These are phyloP conservation scores for Thereva unica DNA, from an alignment of 2,888 invertebrate species.

Conservation along the genomic window DNA sequence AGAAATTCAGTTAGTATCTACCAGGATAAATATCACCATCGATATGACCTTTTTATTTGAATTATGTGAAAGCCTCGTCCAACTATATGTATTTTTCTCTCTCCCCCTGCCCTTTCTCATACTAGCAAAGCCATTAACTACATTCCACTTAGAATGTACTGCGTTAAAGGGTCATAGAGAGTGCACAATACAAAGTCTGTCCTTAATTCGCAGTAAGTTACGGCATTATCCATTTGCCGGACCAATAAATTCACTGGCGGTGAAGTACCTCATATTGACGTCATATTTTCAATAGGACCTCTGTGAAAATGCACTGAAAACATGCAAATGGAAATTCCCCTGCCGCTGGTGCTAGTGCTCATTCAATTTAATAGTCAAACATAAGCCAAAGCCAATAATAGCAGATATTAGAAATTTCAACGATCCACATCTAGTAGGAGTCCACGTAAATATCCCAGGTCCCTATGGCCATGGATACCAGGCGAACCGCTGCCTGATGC, in stretches of 20 bases:
- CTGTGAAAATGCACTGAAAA: constrained; percentile 18
- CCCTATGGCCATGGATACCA: too few species aligned
- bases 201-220: neutral
- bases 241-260: constrained; percentile 17
- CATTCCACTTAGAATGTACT: neutral
- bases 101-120: too few species aligned
- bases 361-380: constrained; percentile 28
- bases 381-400: constrained; percentile 23
- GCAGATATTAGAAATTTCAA: constrained; percentile 24
- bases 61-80: too few species aligned
- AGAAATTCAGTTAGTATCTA: too few species aligned
- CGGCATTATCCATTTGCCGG: constrained; percentile 8
- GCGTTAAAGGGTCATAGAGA: too few species aligned
- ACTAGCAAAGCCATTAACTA: neutral
- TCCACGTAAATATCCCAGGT: constrained; percentile 9
- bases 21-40: too few species aligned
- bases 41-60: too few species aligned
- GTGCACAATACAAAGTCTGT: too few species aligned
- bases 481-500: too few species aligned
- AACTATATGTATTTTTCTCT: too few species aligned
- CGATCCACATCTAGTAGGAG: constrained; percentile 3
- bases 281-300: constrained; percentile 20
- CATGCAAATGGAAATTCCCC: constrained; percentile 25
- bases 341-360: constrained; percentile 6
- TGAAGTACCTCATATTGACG: constrained; percentile 16